Evolutionary conservation across 2,888 invertebrate genomes (phyloP), one percentile per base, ranked within the genome.

Genomic region (Elmis aenea): DNA sequence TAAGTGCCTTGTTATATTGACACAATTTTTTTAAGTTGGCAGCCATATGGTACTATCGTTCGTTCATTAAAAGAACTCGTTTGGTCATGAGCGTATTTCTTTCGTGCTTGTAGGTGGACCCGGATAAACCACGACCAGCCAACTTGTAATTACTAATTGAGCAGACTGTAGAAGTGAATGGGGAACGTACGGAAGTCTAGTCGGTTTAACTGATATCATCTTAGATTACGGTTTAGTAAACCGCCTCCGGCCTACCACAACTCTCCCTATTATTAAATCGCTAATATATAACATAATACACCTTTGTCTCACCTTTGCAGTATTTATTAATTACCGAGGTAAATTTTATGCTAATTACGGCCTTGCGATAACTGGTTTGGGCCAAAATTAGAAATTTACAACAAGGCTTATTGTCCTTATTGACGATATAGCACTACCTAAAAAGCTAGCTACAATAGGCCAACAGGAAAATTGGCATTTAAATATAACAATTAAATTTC

Each of bases 151-250:
- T 23, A 23, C 23, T 4, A 23, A 10, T 23, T 4, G 3, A 23
- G 23, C 10, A 6, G 10, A 23, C 5, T 23, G 23, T 23, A 9
- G 23, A 4, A 27, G 33, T 29, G 23, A 33, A 38, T 26, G 33
- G 32, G 23, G 13, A 28, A 28, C 37, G 33, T 32, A 30, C 18
- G 42, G 42, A 42, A 42, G 42, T 42, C 22, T 33, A 42, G 28
- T 37, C 29, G 37, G 37, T 37, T 42, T 36, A 42, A 31, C 33
- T 37, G 37, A 37, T 37, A 42, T 37, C 37, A 37, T 42, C 37
- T 37, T 15, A 32, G 24, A 26, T 38, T 27, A 27, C 33, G 34
- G 29, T 35, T 34, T 35, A 25, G 29, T 20, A 29, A 25, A 35
- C 29, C 10, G 29, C 35, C 35, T 29, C 25, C 30, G 36, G 36